Evolutionary conservation across 2,888 invertebrate genomes (phyloP), one percentile per base, ranked within the genome.

Genomic region (Malthinus seriepunctatus): DNA sequence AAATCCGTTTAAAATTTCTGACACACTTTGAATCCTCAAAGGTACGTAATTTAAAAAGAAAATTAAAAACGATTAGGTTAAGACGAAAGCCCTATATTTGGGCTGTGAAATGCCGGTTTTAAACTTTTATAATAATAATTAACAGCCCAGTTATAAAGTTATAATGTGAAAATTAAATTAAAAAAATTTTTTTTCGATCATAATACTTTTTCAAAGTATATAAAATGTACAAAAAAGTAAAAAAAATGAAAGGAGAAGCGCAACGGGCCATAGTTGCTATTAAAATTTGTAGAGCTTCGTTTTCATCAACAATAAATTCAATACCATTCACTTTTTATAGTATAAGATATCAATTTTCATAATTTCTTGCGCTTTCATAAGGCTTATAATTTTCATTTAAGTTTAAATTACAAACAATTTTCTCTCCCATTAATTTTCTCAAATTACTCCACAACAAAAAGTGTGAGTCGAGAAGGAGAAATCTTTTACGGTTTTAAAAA

Each of bases 401-500:
- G 39, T 42, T 42, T 23, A 42, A 42, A 42, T 42, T 42, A n/a
- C 39, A 6, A 42, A 42, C 23, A 15, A 42, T n/a, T 42, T 9
- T 15, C 39, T 8, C n/a, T 23, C 6, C 15, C 23, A 42, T 23
- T 15, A 42, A 8, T 23, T 23, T 3, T 3, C 23, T 5, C 23
- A 23, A 23, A 23, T 23, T 23, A 23, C 3, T 23, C n/a, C n/a
- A n/a, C n/a, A n/a, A n/a, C n/a, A n/a, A 5, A 23, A 23, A 23
- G 5, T 23, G 5, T 23, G 5, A 23, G 23, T 23, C 23, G 23
- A 23, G 23, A 60, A 60, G 55, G 23, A 23, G 23, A 60, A 60
- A 60, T 51, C 60, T 56, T n/a, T n/a, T n/a, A n/a, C 42, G 34
- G 47, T 38, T 45, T 56, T 56, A 46, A 51, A 47, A 48, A 60